These are phyloP conservation scores for Poliocrania exsul DNA, from an alignment of 2,797 vertebrate species.

Conservation along the genomic window DNA sequence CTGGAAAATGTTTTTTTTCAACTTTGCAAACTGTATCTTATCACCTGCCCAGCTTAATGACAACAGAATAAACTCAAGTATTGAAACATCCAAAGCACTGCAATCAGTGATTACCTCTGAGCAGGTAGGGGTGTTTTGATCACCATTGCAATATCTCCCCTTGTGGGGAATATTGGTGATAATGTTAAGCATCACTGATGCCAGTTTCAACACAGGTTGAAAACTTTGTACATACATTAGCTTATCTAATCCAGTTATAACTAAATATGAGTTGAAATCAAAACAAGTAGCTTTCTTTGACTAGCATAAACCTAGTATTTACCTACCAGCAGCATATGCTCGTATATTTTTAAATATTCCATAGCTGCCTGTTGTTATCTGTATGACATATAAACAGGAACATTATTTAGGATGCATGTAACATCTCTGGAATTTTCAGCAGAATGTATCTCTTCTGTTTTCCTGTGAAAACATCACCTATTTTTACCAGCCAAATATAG, in stretches of 20 bases:
- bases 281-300: neutral
- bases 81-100: neutral
- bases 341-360: constrained; percentile 26
- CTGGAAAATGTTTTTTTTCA: neutral
- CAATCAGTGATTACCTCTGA: neutral
- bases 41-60: neutral
- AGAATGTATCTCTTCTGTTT: neutral
- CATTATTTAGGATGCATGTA: neutral
- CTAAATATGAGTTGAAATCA: neutral
- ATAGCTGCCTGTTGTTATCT: constrained; percentile 7
- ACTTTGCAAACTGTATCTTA: neutral
- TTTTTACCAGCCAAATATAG: constrained; percentile 77
- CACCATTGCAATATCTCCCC: neutral
- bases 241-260: neutral
- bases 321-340: neutral
- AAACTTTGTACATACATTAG: neutral
- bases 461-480: constrained; percentile 27
- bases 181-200: neutral
- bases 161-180: neutral
- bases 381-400: neutral
- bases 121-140: neutral
- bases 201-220: neutral
- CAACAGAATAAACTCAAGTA: neutral
- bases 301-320: neutral
- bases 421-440: constrained; percentile 21